Evolutionary conservation across 1,140 invertebrate species (phyloP).

Genomic region (Coenobita brevimanus): DNA sequence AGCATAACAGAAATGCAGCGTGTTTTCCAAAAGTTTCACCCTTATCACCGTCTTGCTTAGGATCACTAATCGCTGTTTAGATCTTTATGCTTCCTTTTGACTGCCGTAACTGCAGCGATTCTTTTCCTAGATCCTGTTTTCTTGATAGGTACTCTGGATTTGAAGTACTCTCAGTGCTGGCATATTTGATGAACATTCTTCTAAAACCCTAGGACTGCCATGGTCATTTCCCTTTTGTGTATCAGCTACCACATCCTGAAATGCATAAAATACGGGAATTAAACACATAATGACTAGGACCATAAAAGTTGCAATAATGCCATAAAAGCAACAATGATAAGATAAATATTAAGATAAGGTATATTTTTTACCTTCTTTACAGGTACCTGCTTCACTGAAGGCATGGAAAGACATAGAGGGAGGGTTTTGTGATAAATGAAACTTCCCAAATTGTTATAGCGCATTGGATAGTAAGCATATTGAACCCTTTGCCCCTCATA

Average conservation of each 20-base stretch:
- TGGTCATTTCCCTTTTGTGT: neutral
- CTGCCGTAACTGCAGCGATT: slow-evolving; percentile 1
- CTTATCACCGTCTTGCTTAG: slow-evolving; percentile 1
- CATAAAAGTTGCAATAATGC: too few species aligned
- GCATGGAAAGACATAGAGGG: slow-evolving; percentile 16
- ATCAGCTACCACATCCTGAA: slow-evolving; percentile 3
- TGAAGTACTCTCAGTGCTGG: slow-evolving; percentile 16
- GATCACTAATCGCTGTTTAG: slow-evolving; percentile 14
- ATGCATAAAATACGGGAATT: neutral
- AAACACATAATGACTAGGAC: neutral
- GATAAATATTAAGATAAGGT: slow-evolving; percentile 3
- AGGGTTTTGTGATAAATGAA: slow-evolving; percentile 18
- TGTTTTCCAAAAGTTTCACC: slow-evolving; percentile 3
- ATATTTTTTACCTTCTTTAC: slow-evolving; percentile 27
- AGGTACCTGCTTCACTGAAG: slow-evolving; percentile 23
- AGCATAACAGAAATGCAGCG: slow-evolving; percentile 13
- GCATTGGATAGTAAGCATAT: slow-evolving; percentile 36
- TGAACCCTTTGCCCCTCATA: slow-evolving; percentile 12
- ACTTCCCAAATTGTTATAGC: slow-evolving; percentile 20
- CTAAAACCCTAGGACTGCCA: neutral
- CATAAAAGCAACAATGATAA: slow-evolving; percentile 9
- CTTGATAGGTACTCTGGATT: slow-evolving; percentile 4
- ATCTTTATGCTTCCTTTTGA: slow-evolving; percentile 7
- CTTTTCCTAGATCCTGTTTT: neutral
- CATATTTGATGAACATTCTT: slow-evolving; percentile 22